Percentiles rank a stretch among this genome's conserved stretches.
Conservation (phyloP, 2,888 invertebrate genomes). For the Fragum fragum region DNA sequence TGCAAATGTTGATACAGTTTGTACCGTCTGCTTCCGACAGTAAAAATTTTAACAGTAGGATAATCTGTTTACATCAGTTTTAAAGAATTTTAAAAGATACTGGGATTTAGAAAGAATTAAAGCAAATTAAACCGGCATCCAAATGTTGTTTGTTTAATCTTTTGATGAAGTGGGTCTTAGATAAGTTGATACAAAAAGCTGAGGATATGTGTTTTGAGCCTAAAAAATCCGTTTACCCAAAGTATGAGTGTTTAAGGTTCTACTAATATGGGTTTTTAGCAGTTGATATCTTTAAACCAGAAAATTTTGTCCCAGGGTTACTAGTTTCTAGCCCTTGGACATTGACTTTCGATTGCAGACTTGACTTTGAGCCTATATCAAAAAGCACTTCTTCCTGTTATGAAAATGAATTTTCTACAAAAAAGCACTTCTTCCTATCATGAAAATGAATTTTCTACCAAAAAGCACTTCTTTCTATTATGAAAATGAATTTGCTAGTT, state of each 20-base stretch:
- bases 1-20: conserved; percentile 67
- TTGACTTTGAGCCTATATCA: too few relatives aligned
- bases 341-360: too few relatives aligned
- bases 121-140: conserved; percentile 11
- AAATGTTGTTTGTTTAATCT: conserved; percentile 5
- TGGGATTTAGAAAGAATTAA: conserved; percentile 50
- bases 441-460: too few relatives aligned
- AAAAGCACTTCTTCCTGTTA: too few relatives aligned
- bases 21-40: conserved; percentile 59
- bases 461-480: too few relatives aligned
- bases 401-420: too few relatives aligned
- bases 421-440: too few relatives aligned
- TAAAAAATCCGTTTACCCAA: background rate
- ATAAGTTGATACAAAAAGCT: conserved; percentile 5
- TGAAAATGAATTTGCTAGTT: too few relatives aligned
- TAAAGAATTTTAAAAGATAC: conserved; percentile 60
- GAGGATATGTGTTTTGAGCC: background rate
- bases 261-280: too few relatives aligned
- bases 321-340: too few relatives aligned
- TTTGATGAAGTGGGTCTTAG: conserved; percentile 7
- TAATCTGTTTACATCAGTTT: conserved; percentile 58
- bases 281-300: too few relatives aligned
- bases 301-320: too few relatives aligned
- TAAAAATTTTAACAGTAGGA: conserved; percentile 37
- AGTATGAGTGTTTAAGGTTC: background rate